Base-by-base conservation (phyloP, 1,140 invertebrate genomes). In the Cyclina sinensis region DNA sequence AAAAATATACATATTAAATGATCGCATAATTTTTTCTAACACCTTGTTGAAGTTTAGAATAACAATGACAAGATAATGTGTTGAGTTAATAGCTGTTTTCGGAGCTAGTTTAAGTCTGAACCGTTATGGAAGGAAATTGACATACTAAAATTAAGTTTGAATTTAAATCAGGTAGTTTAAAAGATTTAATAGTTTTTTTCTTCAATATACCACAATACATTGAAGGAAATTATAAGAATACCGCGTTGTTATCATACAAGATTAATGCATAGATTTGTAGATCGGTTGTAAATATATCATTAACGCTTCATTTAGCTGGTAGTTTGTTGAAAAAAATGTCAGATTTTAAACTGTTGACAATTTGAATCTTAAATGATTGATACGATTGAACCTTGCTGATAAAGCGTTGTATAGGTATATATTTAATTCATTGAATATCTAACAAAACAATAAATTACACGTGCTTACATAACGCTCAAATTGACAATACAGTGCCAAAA, bases 81-180 rank as follows among this genome's bases (percentile, higher is more conserved):
- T n/a, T n/a, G n/a, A n/a, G n/a, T n/a, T n/a, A n/a, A n/a, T n/a
- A n/a, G n/a, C n/a, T n/a, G n/a, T n/a, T n/a, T n/a, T n/a, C n/a
- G n/a, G n/a, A n/a, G n/a, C n/a, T n/a, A n/a, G n/a, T n/a, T n/a
- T n/a, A n/a, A n/a, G n/a, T n/a, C n/a, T n/a, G n/a, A n/a, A n/a
- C n/a, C n/a, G n/a, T n/a, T n/a, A n/a, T n/a, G n/a, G n/a, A n/a
- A n/a, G n/a, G 4, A 39, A 81, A 62, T 62, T 65, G 65, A 81
- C 51, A 81, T 81, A 78, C 32, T 48, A 78, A 78, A 39, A 30
- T 65, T 35, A 7, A 11, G 11, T 32, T 32, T 14, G n/a, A 65
- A 30, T 30, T 35, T 65, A 30, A 65, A 65, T 65, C 32, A 65
- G n/a, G 11, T 11, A 16, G 11, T 30, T 14, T 32, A 65, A 14